Percentiles rank a stretch among this genome's conserved stretches.
Evolutionary conservation across 2,888 invertebrate species (phyloP).

Genomic region (Troglohyphantes excavatus): DNA sequence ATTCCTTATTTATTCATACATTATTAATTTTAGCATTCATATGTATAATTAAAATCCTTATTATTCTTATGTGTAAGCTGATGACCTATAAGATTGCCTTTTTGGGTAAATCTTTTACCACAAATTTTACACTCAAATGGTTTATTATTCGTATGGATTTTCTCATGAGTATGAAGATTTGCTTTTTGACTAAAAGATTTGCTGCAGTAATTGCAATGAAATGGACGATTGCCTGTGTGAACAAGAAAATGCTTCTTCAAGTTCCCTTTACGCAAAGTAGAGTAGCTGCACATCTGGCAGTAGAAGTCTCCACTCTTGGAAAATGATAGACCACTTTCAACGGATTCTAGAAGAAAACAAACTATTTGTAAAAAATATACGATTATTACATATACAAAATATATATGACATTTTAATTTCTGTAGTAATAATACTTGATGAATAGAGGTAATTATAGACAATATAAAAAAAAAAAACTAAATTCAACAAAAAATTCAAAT

Average conservation of each 20-base stretch:
- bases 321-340: not conserved
- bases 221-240: not conserved
- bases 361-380: too few relatives aligned
- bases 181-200: constrained; percentile 35
- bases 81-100: not conserved
- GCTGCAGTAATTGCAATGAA: not conserved
- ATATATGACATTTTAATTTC: too few relatives aligned
- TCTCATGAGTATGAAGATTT: constrained; percentile 18
- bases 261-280: not conserved
- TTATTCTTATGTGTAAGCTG: too few relatives aligned
- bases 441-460: too few relatives aligned
- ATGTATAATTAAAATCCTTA: too few relatives aligned
- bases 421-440: too few relatives aligned
- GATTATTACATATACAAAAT: too few relatives aligned
- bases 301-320: not conserved
- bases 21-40: too few relatives aligned
- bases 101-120: not conserved
- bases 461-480: too few relatives aligned
- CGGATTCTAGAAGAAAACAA: too few relatives aligned
- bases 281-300: constrained; percentile 7
- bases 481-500: too few relatives aligned
- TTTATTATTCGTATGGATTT: constrained; percentile 31
- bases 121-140: constrained; percentile 20
- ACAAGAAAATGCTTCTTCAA: not conserved
- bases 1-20: too few relatives aligned